Base-by-base conservation (phyloP, 2,797 vertebrate species). In the Dallia pectoralis region DNA sequence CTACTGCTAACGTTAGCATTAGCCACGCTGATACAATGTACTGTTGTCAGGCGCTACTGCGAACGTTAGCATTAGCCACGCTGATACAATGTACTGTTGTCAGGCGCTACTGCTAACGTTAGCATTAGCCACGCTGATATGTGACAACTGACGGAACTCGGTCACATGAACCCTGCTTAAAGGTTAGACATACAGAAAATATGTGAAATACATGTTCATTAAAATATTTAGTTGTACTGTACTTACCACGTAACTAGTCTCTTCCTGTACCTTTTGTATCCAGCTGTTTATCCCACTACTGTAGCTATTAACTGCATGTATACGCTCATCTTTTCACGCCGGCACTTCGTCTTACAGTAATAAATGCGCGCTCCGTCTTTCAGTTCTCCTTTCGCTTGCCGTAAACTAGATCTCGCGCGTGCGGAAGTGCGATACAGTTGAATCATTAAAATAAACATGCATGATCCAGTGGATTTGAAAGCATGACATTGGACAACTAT, bases 41-140 rank as follows among this genome's bases (percentile, higher is more conserved):
- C 70, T 32, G 66, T 70, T 67, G 27, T 0, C 69, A 32, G 81
- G 78, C 53, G 62, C 32, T 56, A 47, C 62, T 4, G 85, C 85
- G 86, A 89, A 67, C 75, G 16, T 71, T 88, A 87, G 82, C 82
- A n/a, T n/a, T 66, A 22, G 12, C 77, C n/a, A n/a, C n/a, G n/a
- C n/a, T n/a, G n/a, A n/a, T n/a, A n/a, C n/a, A 14, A 47, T 63
- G 19, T 33, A 36, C 70, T 32, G 66, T 70, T 67, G 27, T 0
- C 69, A 32, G 81, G 78, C 53, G 62, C 32, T 56, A 47, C 62
- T 4, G 85, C 85, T 87, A 89, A 67, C 9, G 40, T 44, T 44
- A 12, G n/a, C 40, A 44, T 71, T 87, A 87, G 82, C 83, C 77
- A 70, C 51, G 85, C 85, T 69, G 82, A 67, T 73, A 79, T 79